A percentile compares a stretch with the other conserved stretches of the same genome.
Evolutionary conservation across 2,113 vertebrate genomes (phyloP).

Genomic region (Takifugu flavidus): DNA sequence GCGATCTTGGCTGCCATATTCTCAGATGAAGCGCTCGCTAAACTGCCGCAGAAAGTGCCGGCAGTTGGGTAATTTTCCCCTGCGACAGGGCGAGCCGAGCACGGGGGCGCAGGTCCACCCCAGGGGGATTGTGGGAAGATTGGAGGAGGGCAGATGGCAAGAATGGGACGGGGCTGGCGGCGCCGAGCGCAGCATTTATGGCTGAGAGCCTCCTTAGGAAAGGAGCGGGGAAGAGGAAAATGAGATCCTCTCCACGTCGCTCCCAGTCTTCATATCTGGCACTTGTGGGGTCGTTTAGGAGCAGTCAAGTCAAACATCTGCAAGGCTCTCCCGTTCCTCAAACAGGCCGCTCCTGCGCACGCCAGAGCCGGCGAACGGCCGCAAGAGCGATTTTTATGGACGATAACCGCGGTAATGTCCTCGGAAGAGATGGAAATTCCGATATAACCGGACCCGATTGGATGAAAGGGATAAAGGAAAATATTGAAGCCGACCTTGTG

Average conservation of each 20-base stretch:
- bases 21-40: slow-evolving; percentile 51
- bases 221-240: slow-evolving; percentile 45
- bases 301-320: slow-evolving; percentile 25
- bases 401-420: slow-evolving; percentile 16
- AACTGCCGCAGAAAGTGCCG: slow-evolving; percentile 62
- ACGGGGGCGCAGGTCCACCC: slow-evolving; percentile 54
- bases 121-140: slow-evolving; percentile 59
- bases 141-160: slow-evolving; percentile 62
- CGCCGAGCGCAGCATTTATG: slow-evolving; percentile 54
- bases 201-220: slow-evolving; percentile 52
- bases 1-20: slow-evolving; percentile 73
- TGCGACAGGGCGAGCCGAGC: slow-evolving; percentile 43
- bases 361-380: too few species aligned
- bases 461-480: slow-evolving; percentile 4
- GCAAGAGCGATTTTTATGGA: too few species aligned
- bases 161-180: slow-evolving; percentile 42
- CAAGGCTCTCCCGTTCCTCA: slow-evolving; percentile 29
- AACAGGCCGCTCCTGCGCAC: neutral
- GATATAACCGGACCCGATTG: neutral
- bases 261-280: slow-evolving; percentile 24
- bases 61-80: slow-evolving; percentile 63
- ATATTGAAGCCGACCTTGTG: slow-evolving; percentile 23
- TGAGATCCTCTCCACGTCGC: slow-evolving; percentile 52
- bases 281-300: slow-evolving; percentile 4
- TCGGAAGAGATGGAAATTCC: neutral